Evolutionary conservation across 2,888 invertebrate species (phyloP).

Genomic region (Elysia crispata): DNA sequence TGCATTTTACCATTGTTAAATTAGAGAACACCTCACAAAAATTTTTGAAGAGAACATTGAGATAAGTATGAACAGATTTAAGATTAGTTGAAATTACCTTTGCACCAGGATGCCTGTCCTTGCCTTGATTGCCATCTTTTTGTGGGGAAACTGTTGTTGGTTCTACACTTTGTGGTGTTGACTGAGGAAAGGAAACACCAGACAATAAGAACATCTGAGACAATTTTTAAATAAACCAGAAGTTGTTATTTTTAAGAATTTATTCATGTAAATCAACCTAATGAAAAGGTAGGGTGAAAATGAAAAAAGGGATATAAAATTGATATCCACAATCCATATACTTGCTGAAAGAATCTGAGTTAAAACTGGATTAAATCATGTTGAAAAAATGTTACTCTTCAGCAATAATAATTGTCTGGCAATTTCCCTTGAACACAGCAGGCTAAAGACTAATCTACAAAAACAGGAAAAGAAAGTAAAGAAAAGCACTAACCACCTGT

Average conservation of each 20-base stretch:
- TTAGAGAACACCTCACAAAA: background rate
- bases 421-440: background rate
- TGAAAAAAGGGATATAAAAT: no score
- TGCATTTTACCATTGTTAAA: background rate
- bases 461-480: conserved; percentile 5
- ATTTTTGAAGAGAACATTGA: no score
- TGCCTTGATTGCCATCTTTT: conserved; percentile 46
- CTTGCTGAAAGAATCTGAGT: no score
- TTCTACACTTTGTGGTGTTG: conserved; percentile 50
- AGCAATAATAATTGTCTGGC: background rate
- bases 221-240: no score
- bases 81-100: conserved; percentile 33
- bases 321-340: no score
- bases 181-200: conserved; percentile 35
- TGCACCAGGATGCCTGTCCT: conserved; percentile 49
- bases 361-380: no score
- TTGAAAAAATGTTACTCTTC: no score
- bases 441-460: background rate
- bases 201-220: no score
- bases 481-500: conserved; percentile 62
- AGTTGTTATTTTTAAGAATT: no score
- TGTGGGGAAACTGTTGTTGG: conserved; percentile 46
- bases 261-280: no score
- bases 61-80: background rate
- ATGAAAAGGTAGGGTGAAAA: no score